These are phyloP conservation scores for Pipra filicauda DNA, from an alignment of 2,113 vertebrate species.

Conservation along the genomic window DNA sequence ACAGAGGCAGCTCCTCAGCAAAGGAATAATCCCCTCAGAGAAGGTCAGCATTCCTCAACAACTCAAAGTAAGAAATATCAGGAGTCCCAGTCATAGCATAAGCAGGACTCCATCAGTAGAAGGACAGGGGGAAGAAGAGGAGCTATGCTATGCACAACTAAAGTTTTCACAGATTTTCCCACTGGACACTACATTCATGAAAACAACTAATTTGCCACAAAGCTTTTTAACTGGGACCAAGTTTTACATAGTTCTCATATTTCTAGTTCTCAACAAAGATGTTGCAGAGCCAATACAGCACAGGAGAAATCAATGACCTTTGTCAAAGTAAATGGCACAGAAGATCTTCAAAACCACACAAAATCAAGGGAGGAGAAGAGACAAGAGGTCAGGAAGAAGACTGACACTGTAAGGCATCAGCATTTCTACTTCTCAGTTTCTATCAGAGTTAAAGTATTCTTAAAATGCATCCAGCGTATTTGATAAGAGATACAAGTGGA, in stretches of 20 bases:
- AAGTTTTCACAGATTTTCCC: neutral
- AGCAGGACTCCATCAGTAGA: fast-evolving
- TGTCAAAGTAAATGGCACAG: neutral
- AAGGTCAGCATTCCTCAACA: neutral
- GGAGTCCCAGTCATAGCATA: neutral
- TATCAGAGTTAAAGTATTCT: neutral
- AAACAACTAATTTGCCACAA: neutral
- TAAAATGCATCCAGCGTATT: neutral
- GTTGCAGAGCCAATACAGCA: neutral
- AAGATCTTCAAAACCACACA: neutral
- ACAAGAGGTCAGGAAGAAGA: neutral
- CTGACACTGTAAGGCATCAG: neutral
- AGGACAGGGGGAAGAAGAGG: neutral
- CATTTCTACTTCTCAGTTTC: neutral
- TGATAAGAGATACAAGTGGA: neutral
- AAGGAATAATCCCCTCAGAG: neutral
- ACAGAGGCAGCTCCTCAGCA: neutral
- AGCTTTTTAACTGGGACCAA: neutral
- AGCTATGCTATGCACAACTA: fast-evolving
- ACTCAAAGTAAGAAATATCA: neutral
- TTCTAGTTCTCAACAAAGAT: neutral
- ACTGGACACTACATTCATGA: neutral
- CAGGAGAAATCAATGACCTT: neutral
- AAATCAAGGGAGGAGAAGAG: neutral
- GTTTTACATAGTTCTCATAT: neutral